Evolutionary conservation across 2,113 vertebrate species (phyloP).

Genomic region (Mohoua ochrocephala): DNA sequence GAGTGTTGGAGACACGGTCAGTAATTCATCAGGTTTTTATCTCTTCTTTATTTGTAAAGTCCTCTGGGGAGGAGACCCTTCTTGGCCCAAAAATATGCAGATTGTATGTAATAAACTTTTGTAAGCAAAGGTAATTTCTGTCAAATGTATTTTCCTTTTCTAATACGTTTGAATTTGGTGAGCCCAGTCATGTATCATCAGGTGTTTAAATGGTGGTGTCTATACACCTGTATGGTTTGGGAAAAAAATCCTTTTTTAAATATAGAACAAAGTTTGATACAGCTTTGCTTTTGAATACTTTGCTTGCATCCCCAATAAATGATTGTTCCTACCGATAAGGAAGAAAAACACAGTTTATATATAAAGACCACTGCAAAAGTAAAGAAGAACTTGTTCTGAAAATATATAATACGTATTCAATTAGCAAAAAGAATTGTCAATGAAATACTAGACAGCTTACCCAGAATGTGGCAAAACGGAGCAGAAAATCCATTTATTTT

Average conservation of each 20-base stretch:
- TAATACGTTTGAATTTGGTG: slow-evolving; percentile 58
- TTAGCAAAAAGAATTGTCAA: background rate
- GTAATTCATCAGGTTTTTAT: slow-evolving; percentile 68
- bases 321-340: background rate
- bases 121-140: slow-evolving; percentile 68
- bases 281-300: background rate
- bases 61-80: slow-evolving; percentile 35
- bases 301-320: background rate
- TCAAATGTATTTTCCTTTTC: slow-evolving; percentile 69
- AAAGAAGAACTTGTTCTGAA: slow-evolving; percentile 16
- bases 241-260: background rate
- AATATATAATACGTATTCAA: background rate
- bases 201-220: slow-evolving; percentile 43
- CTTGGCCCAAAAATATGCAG: slow-evolving; percentile 73
- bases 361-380: background rate
- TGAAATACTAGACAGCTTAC: background rate
- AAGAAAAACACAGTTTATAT: background rate
- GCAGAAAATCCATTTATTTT: slow-evolving; percentile 15
- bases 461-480: background rate
- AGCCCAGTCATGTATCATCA: slow-evolving; percentile 48
- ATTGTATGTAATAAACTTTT: slow-evolving; percentile 76
- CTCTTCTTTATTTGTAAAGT: slow-evolving; percentile 63
- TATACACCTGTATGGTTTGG: slow-evolving; percentile 29
- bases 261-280: slow-evolving; percentile 18
- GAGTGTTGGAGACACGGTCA: background rate